Evolutionary conservation across 2,888 invertebrate species (phyloP).

Genomic region (Drosophila diplacantha): DNA sequence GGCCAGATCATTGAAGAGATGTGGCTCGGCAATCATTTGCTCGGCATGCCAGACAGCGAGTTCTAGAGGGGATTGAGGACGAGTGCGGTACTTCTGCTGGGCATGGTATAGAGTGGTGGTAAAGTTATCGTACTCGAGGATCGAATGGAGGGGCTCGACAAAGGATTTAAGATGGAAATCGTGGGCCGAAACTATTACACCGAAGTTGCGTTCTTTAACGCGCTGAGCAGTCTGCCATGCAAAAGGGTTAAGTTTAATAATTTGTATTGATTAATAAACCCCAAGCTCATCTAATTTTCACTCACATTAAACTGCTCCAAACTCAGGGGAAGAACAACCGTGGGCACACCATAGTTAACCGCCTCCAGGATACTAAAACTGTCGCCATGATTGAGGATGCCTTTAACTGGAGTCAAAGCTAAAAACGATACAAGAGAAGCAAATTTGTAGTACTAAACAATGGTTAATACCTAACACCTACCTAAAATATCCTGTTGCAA

Average conservation of each 20-base stretch:
- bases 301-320: constrained; percentile 70
- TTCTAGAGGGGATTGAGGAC: constrained; percentile 40
- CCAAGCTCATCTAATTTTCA: background rate
- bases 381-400: constrained; percentile 72
- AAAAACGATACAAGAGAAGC: background rate
- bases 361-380: constrained; percentile 72
- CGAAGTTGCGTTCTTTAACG: constrained; percentile 46
- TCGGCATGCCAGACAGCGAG: constrained; percentile 62
- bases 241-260: background rate
- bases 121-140: constrained; percentile 28
- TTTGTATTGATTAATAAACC: background rate
- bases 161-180: constrained; percentile 22
- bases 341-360: constrained; percentile 69
- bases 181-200: constrained; percentile 29
- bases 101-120: constrained; percentile 22
- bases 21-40: constrained; percentile 42
- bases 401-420: constrained; percentile 65
- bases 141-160: constrained; percentile 15
- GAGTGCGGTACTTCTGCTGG: constrained; percentile 43
- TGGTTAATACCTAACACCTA: constrained; percentile 20
- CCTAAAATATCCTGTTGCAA: constrained; percentile 67
- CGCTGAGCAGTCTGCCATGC: constrained; percentile 55
- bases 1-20: constrained; percentile 34
- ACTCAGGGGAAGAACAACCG: constrained; percentile 69
- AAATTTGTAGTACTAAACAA: accelerated